phyloP scores from a whole-genome alignment of 2,888 invertebrate genomes.

The Tuberolachnus salignus region DNA sequence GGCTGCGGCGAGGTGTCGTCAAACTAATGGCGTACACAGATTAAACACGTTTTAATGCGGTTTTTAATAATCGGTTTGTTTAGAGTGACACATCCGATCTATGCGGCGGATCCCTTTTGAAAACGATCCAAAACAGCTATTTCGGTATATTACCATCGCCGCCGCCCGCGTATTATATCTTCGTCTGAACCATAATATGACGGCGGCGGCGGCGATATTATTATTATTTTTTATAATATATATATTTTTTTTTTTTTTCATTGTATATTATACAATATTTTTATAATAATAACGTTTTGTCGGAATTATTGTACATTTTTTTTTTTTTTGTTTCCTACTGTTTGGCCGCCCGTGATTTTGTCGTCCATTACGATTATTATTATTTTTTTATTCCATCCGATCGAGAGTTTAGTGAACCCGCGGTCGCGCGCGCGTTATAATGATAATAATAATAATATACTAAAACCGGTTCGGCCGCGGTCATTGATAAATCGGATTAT shows the following conservation, averaged over 20 bases:
- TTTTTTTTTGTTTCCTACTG: too few relatives aligned
- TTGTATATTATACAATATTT: too few relatives aligned
- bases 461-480: constrained; percentile 47
- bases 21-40: constrained; percentile 57
- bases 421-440: too few relatives aligned
- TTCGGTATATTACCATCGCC: constrained; percentile 41
- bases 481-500: constrained; percentile 53
- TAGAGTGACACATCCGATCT: constrained; percentile 55
- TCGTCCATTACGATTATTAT: too few relatives aligned
- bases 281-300: too few relatives aligned
- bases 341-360: too few relatives aligned
- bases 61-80: constrained; percentile 57
- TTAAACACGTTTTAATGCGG: constrained; percentile 57
- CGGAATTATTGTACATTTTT: too few relatives aligned
- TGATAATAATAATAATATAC: too few relatives aligned
- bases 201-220: constrained; percentile 13
- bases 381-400: too few relatives aligned
- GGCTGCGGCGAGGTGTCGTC: constrained; percentile 36
- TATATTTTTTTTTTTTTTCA: too few relatives aligned
- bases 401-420: too few relatives aligned
- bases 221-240: too few relatives aligned
- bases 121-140: constrained; percentile 54
- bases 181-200: constrained; percentile 21
- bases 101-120: constrained; percentile 55
- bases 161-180: constrained; percentile 40